These are phyloP conservation scores for Helicorthomorpha holstii DNA, from an alignment of 1,140 invertebrate genomes.

Conservation along the genomic window DNA sequence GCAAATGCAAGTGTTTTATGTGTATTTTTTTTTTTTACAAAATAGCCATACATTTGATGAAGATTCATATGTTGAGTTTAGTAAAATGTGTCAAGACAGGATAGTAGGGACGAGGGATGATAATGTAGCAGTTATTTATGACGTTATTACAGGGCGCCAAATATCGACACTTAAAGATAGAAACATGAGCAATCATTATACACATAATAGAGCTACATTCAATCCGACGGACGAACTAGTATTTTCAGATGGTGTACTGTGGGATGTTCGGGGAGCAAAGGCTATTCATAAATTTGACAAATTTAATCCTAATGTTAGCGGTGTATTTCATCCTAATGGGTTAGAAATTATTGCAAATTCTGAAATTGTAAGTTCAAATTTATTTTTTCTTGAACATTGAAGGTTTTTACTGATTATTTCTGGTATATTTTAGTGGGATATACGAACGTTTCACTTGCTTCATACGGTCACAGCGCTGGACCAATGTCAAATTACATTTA, in stretches of 20 bases:
- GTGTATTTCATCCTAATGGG: constrained; percentile 93
- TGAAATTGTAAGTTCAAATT: constrained; percentile 27
- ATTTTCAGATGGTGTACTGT: constrained; percentile 87
- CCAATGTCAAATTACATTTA: constrained; percentile 50
- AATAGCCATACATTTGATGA: too few relatives aligned
- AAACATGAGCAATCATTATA: constrained; percentile 75
- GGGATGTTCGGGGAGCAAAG: constrained; percentile 66
- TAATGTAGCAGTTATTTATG: constrained; percentile 65
- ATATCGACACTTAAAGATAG: constrained; percentile 53
- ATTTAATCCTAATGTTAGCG: constrained; percentile 82
- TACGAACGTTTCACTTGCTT: constrained; percentile 82
- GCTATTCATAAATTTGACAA: constrained; percentile 93
- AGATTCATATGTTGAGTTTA: constrained; percentile 82
- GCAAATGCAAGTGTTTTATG: too few relatives aligned
- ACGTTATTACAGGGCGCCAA: constrained; percentile 59
- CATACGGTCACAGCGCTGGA: constrained; percentile 83
- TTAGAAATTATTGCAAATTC: constrained; percentile 59
- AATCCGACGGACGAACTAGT: constrained; percentile 84
- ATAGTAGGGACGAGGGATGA: constrained; percentile 67
- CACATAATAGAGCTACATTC: constrained; percentile 83
- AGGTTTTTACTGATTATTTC: constrained; percentile 46
- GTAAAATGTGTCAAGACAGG: constrained; percentile 64
- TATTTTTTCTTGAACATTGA: background rate
- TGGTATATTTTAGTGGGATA: constrained; percentile 80
- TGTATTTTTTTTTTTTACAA: too few relatives aligned